These are phyloP conservation scores for Upupa epops DNA, from an alignment of 2,113 vertebrate species.

Conservation along the genomic window DNA sequence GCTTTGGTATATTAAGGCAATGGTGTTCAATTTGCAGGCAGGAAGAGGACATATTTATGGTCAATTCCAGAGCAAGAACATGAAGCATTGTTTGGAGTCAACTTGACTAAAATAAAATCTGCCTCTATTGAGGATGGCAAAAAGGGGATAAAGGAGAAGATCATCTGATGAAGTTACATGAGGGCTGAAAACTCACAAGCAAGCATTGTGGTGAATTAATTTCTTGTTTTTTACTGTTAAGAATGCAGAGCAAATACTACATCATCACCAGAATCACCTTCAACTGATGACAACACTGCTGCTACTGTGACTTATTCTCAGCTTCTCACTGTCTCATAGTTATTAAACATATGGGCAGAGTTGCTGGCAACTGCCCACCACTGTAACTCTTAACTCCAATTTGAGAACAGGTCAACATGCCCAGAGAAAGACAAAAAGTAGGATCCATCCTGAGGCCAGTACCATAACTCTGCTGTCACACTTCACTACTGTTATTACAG, in stretches of 20 bases:
- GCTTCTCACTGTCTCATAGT: not conserved
- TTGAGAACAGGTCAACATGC: not conserved
- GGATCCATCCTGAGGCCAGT: not conserved
- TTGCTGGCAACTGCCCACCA: not conserved
- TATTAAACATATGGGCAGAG: not conserved
- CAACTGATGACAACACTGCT: not conserved
- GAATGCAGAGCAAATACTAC: not conserved
- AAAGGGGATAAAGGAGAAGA: accelerated
- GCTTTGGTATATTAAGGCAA: not conserved
- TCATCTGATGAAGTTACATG: not conserved
- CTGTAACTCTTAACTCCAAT: not conserved
- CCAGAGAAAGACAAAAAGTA: not conserved
- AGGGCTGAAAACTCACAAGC: not conserved
- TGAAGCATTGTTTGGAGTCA: not conserved
- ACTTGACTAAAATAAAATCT: not conserved
- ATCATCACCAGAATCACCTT: not conserved
- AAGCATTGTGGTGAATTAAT: not conserved
- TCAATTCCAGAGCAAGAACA: not conserved
- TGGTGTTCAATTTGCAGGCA: not conserved
- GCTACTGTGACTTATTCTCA: not conserved
- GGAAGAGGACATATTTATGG: accelerated
- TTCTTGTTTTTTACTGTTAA: not conserved
- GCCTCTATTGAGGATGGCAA: not conserved
- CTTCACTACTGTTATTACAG: not conserved
- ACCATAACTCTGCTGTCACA: not conserved